Conservation (phyloP, 1,140 invertebrate genomes). For the Aradophagus sp. region DNA sequence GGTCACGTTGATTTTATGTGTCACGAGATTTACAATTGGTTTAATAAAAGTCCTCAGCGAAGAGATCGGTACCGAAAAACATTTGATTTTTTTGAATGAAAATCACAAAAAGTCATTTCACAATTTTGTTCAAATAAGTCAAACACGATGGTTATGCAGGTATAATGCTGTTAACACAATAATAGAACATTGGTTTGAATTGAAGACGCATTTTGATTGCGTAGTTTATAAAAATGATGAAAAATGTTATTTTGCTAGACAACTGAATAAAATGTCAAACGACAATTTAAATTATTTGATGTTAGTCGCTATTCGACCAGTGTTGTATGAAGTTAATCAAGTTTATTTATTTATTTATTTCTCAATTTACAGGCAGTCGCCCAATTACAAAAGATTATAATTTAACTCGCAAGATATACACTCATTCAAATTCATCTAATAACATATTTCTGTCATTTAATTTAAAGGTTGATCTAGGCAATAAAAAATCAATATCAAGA, state of each 20-base stretch:
- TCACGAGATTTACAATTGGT: constrained; percentile 21
- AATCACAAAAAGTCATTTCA: constrained; percentile 2
- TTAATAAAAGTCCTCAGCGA: constrained; percentile 4
- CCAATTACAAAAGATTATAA: too few species aligned
- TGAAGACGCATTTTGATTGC: constrained; percentile 20
- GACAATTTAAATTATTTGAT: constrained; percentile 50
- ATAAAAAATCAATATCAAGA: too few species aligned
- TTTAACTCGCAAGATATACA: too few species aligned
- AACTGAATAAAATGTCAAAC: constrained; percentile 49
- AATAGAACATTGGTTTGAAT: constrained; percentile 17
- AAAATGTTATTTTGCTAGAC: constrained; percentile 53
- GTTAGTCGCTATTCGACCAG: constrained; percentile 35
- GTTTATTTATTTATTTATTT: constrained; percentile 54
- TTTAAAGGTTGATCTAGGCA: too few species aligned
- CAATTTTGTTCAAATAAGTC: constrained; percentile 19
- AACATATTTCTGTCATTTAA: too few species aligned
- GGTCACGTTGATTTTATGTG: constrained; percentile 17
- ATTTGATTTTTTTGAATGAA: constrained; percentile 14
- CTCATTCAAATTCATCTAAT: too few species aligned
- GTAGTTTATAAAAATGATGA: constrained; percentile 25
- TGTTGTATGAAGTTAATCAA: constrained; percentile 49
- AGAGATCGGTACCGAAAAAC: constrained; percentile 9
- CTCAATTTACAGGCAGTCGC: too few species aligned
- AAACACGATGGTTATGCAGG: constrained; percentile 17
- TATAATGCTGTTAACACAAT: constrained; percentile 18